Evolutionary conservation across 1,140 invertebrate genomes (phyloP).

Genomic region (Drosophila dunni): DNA sequence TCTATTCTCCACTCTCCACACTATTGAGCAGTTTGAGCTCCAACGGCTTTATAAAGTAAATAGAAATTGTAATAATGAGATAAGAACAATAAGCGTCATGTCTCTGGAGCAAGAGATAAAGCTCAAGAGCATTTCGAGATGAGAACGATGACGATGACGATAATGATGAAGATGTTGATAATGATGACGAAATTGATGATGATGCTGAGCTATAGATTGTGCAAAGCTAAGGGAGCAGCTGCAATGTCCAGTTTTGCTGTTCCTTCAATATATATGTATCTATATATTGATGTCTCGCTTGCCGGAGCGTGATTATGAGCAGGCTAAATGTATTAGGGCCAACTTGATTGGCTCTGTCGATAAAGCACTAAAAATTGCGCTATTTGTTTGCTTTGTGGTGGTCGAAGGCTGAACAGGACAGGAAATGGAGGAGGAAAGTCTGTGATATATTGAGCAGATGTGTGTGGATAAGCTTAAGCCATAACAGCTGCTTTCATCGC

Average conservation of each 20-base stretch:
- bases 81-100: conserved; percentile 73
- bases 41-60: conserved; percentile 59
- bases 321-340: conserved; percentile 76
- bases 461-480: conserved; percentile 63
- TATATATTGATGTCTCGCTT: conserved; percentile 67
- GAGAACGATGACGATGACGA: background rate
- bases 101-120: conserved; percentile 16
- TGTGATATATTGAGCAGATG: conserved; percentile 60
- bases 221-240: conserved; percentile 18
- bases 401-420: background rate
- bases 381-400: conserved; percentile 62
- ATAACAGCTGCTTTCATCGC: conserved; percentile 67
- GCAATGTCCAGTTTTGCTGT: conserved; percentile 24
- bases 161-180: background rate
- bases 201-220: conserved; percentile 2
- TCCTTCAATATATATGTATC: conserved; percentile 2
- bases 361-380: conserved; percentile 67
- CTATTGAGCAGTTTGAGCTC: conserved; percentile 8
- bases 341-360: conserved; percentile 58
- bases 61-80: conserved; percentile 80
- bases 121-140: conserved; percentile 4
- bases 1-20: no score
- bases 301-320: conserved; percentile 80
- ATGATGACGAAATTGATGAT: background rate
- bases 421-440: background rate